Evolutionary conservation across 2,888 invertebrate species (phyloP), one percentile per base, ranked within the genome.

Genomic region (Deilephila elpenor): DNA sequence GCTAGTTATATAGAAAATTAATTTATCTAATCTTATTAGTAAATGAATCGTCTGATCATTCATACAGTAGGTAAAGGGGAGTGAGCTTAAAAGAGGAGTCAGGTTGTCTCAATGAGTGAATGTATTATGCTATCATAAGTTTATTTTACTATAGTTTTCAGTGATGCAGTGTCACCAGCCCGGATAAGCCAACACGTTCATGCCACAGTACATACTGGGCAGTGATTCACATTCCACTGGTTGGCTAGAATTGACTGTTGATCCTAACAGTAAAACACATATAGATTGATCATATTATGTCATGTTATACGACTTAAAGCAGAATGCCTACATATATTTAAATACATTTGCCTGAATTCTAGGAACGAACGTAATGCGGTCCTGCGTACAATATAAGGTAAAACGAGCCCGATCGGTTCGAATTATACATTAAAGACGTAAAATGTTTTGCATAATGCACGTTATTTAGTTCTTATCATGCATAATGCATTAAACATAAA

Each of bases 311-410:
- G 44, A 3, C 7, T 20, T 67, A 51, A 37, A 64, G 7, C 5
- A 37, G 37, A 44, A 64, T 64, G 20, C 44, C 17, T 32, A 61
- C 61, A 20, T 20, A 44, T 37, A 44, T 70, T 56, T 56, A 59
- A 56, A 53, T 56, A 56, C 29, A 71, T 25, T 71, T 29, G 34
- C 29, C 17, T 71, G 7, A 71, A 71, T 67, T 51, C 44, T 25
- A 67, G 67, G 67, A 25, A 51, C 25, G 44, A 51, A 25, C 2
- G 67, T 44, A 51, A 67, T 67, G 67, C 20, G 17, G 44, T 20
- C 20, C 34, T 14, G 51, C 44, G 6, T 14, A 67, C 67, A 51
- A 51, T 51, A 67, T 67, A 67, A 29, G 67, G 44, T 20, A 67
- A 44, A 62, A 17, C 25, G 25, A 19, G 19, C 64, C 32, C n/a